Evolutionary conservation across 2,888 invertebrate species (phyloP), one percentile per base, ranked within the genome.

Genomic region (Noctua janthina): DNA sequence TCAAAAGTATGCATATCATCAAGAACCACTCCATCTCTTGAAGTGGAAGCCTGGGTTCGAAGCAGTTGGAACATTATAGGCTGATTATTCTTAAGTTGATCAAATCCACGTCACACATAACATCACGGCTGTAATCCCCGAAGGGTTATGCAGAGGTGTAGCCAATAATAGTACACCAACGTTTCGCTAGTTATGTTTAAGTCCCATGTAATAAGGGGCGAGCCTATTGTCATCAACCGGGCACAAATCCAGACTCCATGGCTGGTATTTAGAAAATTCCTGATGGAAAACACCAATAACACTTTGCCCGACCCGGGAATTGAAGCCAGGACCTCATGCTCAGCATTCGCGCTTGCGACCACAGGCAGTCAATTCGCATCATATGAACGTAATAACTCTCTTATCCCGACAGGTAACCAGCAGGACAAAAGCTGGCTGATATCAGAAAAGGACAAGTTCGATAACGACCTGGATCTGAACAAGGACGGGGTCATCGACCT

Each of bases 401-500:
- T 64, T 74, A 54, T 49, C 0, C 7, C 59, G 2, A 6, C 87
- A 94, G 98, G 97, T 1, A 93, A 97, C 83, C 97, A 98, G 70
- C 97, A 98, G 84, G 98, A 98, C 93, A 98, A 98, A 91, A 98
- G 98, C 90, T 96, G 96, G 96, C 64, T 95, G 88, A 49, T 95
- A 59, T 84, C 95, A 0, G 96, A 97, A 91, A 92, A 93, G 93
- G 98, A 98, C 77, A 98, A 98, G 94, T 99, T 99, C 95, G 98
- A 98, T 93, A 97, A 98, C 86, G 99, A 99, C 77, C 98, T 98
- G 92, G 99, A 99, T 95, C 96, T 97, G 76, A 98, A 99, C 96
- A 96, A 97, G 35, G 99, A 99, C 97, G 99, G 99, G 0, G 95
- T 97, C 85, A 97, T 99, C 70, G 98, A 98, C 91, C 97, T 97